A percentile compares a stretch with the other conserved stretches of the same genome.
Evolutionary conservation across 2,797 vertebrate genomes (phyloP).

Genomic region (Tinamus major): DNA sequence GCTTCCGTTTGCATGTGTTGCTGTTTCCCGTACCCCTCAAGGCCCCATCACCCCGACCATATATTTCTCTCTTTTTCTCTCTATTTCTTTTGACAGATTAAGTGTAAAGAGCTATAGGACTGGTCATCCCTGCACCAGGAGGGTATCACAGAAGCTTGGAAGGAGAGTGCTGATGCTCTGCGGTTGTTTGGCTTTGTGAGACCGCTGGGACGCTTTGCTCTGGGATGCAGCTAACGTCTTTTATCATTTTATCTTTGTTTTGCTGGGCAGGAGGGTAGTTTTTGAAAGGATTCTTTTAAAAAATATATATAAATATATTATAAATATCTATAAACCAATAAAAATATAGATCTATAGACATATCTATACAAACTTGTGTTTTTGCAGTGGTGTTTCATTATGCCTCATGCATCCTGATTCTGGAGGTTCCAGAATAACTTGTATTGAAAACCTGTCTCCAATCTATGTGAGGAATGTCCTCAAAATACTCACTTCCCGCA

Average conservation of each 20-base stretch:
- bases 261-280: constrained; percentile 70
- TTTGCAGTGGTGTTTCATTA: not conserved
- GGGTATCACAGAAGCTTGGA: constrained; percentile 36
- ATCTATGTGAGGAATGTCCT: not conserved
- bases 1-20: constrained; percentile 1
- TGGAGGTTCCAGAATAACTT: not conserved
- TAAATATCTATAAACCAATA: constrained; percentile 72
- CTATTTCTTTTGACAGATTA: constrained; percentile 24
- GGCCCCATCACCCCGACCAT: accelerated
- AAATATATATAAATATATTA: constrained; percentile 76
- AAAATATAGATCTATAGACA: constrained; percentile 70
- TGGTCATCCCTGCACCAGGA: constrained; percentile 37
- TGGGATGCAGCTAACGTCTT: constrained; percentile 38
- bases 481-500: not conserved
- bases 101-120: constrained; percentile 45
- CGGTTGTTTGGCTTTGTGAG: constrained; percentile 30
- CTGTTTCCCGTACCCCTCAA: not conserved
- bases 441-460: not conserved
- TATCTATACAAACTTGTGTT: constrained; percentile 9
- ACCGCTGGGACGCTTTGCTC: constrained; percentile 44
- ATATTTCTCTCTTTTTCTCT: not conserved
- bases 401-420: accelerated
- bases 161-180: constrained; percentile 21
- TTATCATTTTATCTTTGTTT: constrained; percentile 71
- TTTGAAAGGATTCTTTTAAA: constrained; percentile 77